phyloP scores from a whole-genome alignment of 2,113 vertebrate species.

The Chaetodon auriga region DNA sequence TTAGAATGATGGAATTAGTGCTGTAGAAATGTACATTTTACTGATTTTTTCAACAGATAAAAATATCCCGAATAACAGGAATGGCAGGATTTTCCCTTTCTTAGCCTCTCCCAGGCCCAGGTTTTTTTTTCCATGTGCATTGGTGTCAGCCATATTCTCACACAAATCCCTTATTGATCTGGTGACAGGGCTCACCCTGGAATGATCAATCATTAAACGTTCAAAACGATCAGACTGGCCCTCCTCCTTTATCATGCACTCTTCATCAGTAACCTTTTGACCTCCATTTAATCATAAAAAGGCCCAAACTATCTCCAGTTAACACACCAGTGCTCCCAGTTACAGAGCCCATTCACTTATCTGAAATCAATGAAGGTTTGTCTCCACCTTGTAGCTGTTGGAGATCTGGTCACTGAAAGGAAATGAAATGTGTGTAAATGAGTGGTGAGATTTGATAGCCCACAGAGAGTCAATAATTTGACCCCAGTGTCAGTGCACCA shows the following conservation, averaged over 20 bases:
- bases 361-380: conserved; percentile 28
- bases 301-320: neutral
- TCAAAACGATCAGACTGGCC: neutral
- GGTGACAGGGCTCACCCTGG: neutral
- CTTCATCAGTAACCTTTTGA: neutral
- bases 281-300: conserved; percentile 12
- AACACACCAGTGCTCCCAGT: neutral
- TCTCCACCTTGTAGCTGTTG: neutral
- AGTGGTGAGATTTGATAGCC: conserved; percentile 6
- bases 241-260: neutral
- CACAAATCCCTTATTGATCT: conserved; percentile 21
- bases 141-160: neutral
- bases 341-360: neutral
- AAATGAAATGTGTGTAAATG: conserved; percentile 18
- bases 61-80: neutral
- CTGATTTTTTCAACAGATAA: no score
- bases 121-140: neutral
- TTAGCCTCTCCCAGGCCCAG: neutral
- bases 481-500: neutral
- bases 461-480: conserved; percentile 11
- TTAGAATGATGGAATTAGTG: no score
- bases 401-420: neutral
- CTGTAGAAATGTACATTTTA: no score
- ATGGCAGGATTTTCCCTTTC: neutral
- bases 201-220: neutral